phyloP scores from a whole-genome alignment of 2,797 vertebrate species.

The Pangasius mekongensis region DNA sequence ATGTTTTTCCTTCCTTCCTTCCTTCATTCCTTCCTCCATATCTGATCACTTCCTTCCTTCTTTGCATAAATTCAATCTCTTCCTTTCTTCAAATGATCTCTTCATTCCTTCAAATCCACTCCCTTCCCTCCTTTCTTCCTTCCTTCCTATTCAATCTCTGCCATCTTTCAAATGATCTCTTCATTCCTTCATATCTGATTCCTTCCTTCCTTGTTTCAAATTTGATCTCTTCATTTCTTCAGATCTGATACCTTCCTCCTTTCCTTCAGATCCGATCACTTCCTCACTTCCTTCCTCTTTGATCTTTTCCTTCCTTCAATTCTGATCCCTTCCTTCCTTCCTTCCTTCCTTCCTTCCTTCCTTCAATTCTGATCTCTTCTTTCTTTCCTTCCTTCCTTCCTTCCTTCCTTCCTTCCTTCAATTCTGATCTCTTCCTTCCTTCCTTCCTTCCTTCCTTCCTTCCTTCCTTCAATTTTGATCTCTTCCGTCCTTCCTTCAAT shows the following conservation, averaged over 20 bases:
- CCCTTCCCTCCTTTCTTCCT: neutral
- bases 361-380: neutral
- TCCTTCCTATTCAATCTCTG: neutral
- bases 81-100: neutral
- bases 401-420: neutral
- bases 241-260: neutral
- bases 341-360: neutral
- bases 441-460: too few species aligned
- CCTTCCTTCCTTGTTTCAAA: neutral
- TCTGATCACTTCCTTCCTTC: neutral
- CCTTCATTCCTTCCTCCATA: neutral
- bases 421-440: too few species aligned
- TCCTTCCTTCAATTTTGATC: too few species aligned
- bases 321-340: neutral
- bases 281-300: neutral
- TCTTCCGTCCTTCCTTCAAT: too few species aligned
- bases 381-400: neutral
- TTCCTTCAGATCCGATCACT: neutral
- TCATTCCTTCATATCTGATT: neutral
- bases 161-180: neutral
- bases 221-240: neutral
- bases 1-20: neutral
- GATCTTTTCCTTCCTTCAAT: neutral
- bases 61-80: neutral
- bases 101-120: neutral